Evolutionary conservation across 1,140 invertebrate genomes (phyloP).

Genomic region (Harpegnathos saltator): DNA sequence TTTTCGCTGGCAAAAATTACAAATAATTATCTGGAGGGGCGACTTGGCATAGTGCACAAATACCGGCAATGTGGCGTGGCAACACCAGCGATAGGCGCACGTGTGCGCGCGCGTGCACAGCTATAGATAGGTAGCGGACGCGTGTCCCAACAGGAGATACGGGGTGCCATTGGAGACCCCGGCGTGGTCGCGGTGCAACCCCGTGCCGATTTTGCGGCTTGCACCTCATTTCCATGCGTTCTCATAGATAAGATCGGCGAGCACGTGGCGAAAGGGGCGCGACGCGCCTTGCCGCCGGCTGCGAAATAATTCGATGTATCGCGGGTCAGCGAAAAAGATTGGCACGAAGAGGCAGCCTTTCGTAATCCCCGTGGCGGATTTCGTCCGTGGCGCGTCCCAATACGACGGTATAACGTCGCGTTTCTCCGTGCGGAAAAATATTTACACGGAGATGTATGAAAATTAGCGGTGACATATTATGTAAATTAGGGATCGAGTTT

Average conservation of each 20-base stretch:
- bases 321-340: not conserved
- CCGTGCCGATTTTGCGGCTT: conserved; percentile 53
- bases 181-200: not conserved
- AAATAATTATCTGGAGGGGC: not conserved
- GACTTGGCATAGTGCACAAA: conserved; percentile 6
- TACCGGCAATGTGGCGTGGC: too few species aligned
- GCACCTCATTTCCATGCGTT: conserved; percentile 64
- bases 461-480: too few species aligned
- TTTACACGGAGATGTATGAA: too few species aligned
- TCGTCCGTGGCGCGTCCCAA: not conserved
- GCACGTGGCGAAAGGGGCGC: conserved; percentile 37
- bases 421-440: not conserved
- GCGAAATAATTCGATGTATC: conserved; percentile 51
- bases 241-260: conserved; percentile 69
- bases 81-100: conserved; percentile 41
- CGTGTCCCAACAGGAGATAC: conserved; percentile 42
- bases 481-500: too few species aligned
- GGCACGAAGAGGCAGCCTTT: not conserved
- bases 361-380: conserved; percentile 16
- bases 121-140: conserved; percentile 19
- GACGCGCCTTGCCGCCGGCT: conserved; percentile 34
- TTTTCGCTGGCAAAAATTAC: not conserved
- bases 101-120: conserved; percentile 19
- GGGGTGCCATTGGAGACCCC: conserved; percentile 4
- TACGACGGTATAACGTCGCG: not conserved